Evolutionary conservation across 2,797 vertebrate species (phyloP).

Genomic region (Xyrichtys novacula): DNA sequence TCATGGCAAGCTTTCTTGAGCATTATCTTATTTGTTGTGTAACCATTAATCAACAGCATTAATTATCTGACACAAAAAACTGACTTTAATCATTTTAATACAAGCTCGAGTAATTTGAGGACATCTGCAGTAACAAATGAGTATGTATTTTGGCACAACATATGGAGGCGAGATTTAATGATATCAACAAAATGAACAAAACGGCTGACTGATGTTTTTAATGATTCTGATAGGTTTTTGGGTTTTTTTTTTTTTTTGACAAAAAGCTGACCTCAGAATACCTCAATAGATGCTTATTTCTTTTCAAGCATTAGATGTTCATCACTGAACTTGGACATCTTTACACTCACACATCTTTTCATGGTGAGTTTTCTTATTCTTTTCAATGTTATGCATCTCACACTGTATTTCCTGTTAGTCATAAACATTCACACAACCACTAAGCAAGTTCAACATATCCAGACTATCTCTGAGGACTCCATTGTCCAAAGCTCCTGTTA

Average conservation of each 20-base stretch:
- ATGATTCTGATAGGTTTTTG: not conserved
- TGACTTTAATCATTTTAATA: constrained; percentile 22
- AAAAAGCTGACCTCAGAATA: not conserved
- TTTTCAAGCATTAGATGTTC: too few species aligned
- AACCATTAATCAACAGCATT: constrained; percentile 9
- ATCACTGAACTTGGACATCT: too few species aligned
- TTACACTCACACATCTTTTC: too few species aligned
- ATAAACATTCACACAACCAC: too few species aligned
- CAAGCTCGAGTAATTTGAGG: constrained; percentile 20
- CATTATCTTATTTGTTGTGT: constrained; percentile 9
- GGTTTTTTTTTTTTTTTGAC: too few species aligned
- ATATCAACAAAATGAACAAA: not conserved
- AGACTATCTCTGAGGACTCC: too few species aligned
- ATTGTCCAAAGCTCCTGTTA: too few species aligned
- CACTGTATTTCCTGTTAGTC: too few species aligned
- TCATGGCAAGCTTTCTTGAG: constrained; percentile 3
- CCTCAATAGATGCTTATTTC: not conserved
- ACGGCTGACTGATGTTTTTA: constrained; percentile 3
- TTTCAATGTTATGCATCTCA: too few species aligned
- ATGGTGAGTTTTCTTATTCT: too few species aligned
- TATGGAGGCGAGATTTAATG: constrained; percentile 1
- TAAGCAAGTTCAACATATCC: too few species aligned
- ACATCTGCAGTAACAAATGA: constrained; percentile 17
- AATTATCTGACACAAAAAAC: constrained; percentile 22
- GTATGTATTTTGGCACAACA: constrained; percentile 21